Percentiles rank a stretch among this genome's conserved stretches.
These are phyloP conservation scores for Torymus aiolomorphi DNA, from an alignment of 2,888 invertebrate genomes.

Conservation along the genomic window DNA sequence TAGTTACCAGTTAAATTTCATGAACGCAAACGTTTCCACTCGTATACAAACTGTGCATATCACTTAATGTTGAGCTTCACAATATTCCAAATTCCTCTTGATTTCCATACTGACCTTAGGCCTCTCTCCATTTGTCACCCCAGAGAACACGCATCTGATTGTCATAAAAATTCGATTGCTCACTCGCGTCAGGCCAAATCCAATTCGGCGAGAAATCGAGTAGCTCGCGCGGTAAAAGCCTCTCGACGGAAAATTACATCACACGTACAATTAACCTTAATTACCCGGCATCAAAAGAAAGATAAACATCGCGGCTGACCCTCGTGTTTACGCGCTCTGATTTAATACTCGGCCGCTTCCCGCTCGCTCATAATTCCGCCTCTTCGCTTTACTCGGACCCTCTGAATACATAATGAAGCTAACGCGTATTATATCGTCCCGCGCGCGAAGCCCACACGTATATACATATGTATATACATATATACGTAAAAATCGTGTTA, in stretches of 20 bases:
- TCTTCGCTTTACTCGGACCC: conserved; percentile 42
- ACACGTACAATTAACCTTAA: conserved; percentile 53
- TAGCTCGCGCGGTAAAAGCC: neutral
- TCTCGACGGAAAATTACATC: conserved; percentile 28
- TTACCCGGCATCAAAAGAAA: conserved; percentile 46
- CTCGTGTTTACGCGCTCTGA: conserved; percentile 31
- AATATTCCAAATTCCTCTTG: too few species aligned
- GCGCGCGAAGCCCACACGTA: conserved; percentile 9
- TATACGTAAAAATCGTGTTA: conserved; percentile 8
- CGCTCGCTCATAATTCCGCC: conserved; percentile 10
- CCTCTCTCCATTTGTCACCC: too few species aligned
- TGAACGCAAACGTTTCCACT: too few species aligned
- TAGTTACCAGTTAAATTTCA: too few species aligned
- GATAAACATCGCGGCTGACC: conserved; percentile 40
- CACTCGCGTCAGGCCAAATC: neutral
- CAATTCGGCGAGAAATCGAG: neutral
- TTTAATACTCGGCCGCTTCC: conserved; percentile 42
- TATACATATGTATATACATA: neutral
- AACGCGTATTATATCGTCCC: conserved; percentile 54
- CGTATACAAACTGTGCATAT: too few species aligned
- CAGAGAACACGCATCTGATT: too few species aligned
- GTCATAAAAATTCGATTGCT: neutral
- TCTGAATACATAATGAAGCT: conserved; percentile 49
- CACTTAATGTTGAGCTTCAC: too few species aligned
- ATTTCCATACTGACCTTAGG: too few species aligned